Percentiles rank a stretch among this genome's conserved stretches.
phyloP scores from a whole-genome alignment of 2,113 vertebrate species.

The Channa maculata region DNA sequence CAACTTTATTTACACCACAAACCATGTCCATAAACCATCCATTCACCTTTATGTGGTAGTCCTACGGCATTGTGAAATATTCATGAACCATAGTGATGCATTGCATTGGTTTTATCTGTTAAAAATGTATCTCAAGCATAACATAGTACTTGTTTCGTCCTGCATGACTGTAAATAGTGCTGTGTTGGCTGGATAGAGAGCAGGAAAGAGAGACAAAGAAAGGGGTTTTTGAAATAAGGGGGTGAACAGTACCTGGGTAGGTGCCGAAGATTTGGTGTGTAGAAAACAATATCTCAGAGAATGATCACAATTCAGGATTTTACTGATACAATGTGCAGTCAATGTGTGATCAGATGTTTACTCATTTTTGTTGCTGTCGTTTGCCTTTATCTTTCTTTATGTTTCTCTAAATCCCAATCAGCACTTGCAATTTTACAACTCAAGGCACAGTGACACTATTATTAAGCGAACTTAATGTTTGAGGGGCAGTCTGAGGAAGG shows the following conservation, averaged over 20 bases:
- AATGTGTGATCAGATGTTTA: not conserved
- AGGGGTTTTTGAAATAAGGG: not conserved
- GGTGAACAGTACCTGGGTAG: not conserved
- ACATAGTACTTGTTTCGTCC: conserved; percentile 62
- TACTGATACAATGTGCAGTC: not conserved
- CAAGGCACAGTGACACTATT: conserved; percentile 25
- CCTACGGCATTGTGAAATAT: not conserved
- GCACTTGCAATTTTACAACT: not conserved
- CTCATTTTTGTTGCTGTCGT: not conserved
- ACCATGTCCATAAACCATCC: not conserved
- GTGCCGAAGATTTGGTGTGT: conserved; percentile 2
- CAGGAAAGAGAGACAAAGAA: conserved; percentile 8
- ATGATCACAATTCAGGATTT: not conserved
- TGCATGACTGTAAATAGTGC: not conserved
- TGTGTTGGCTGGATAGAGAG: conserved; percentile 4
- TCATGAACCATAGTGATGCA: not conserved
- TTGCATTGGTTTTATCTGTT: not conserved
- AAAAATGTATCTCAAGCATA: not conserved
- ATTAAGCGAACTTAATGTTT: not conserved
- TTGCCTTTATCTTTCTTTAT: not conserved
- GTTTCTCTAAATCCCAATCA: not conserved
- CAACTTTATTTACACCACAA: conserved; percentile 9
- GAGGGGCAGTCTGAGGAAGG: not conserved
- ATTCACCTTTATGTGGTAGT: not conserved
- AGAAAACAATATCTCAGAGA: conserved; percentile 8